These are phyloP conservation scores for Ptilonorhynchus violaceus DNA, from an alignment of 2,113 vertebrate species.

Conservation along the genomic window DNA sequence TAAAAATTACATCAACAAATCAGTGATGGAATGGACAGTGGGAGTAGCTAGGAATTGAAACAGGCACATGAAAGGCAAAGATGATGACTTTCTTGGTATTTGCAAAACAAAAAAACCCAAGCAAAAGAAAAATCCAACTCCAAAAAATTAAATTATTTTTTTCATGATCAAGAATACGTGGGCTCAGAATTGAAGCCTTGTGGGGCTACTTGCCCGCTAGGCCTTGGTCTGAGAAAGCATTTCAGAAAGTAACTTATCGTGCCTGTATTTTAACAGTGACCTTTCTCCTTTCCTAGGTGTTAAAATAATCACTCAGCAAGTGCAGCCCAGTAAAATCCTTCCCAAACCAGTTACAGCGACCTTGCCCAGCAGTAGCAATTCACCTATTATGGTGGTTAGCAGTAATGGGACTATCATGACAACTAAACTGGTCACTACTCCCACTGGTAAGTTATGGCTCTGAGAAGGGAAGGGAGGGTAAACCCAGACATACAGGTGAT, in stretches of 20 bases:
- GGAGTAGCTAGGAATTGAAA: not conserved
- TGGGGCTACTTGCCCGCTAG: slow-evolving; percentile 42
- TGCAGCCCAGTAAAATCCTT: slow-evolving; percentile 98
- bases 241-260: slow-evolving; percentile 57
- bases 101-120: not conserved
- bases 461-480: slow-evolving; percentile 62
- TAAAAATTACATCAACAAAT: not conserved
- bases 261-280: slow-evolving; percentile 64
- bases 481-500: not conserved
- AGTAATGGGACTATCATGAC: slow-evolving; percentile 99
- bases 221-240: slow-evolving; percentile 41
- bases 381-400: slow-evolving; percentile 98
- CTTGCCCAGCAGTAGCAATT: slow-evolving; percentile 89
- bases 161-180: not conserved
- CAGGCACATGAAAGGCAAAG: slow-evolving; percentile 36
- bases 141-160: not conserved
- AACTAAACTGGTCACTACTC: slow-evolving; percentile 93
- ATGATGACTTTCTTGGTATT: not conserved
- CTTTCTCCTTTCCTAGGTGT: slow-evolving; percentile 84
- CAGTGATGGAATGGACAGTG: not conserved
- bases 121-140: not conserved
- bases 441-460: slow-evolving; percentile 83
- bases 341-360: slow-evolving; percentile 92
- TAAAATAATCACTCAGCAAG: slow-evolving; percentile 99
- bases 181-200: slow-evolving; percentile 28